phyloP scores from a whole-genome alignment of 2,888 invertebrate genomes.

The Gastrophysa polygoni region DNA sequence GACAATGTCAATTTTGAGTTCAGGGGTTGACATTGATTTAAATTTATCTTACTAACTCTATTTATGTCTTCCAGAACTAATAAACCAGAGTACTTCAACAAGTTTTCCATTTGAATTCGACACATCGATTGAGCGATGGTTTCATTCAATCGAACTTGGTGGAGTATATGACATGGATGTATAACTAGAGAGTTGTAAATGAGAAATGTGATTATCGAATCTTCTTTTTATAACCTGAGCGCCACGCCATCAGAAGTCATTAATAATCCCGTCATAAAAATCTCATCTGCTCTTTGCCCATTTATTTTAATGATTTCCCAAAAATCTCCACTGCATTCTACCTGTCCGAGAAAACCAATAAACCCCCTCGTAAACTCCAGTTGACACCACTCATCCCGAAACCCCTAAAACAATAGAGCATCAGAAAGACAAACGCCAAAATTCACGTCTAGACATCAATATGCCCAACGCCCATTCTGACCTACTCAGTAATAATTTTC shows the following conservation, averaged over 20 bases:
- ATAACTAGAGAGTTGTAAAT: no score
- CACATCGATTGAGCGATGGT: no score
- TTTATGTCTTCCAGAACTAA: no score
- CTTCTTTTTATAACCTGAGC: neutral
- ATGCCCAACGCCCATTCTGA: slow-evolving; percentile 33
- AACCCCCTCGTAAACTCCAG: slow-evolving; percentile 28
- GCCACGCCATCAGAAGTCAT: neutral
- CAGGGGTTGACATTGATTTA: no score
- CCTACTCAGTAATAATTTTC: slow-evolving; percentile 21
- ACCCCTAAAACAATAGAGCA: slow-evolving; percentile 31
- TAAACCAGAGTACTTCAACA: no score
- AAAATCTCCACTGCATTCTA: slow-evolving; percentile 22
- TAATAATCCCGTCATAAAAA: slow-evolving; percentile 17
- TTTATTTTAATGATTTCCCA: slow-evolving; percentile 28
- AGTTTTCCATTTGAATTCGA: no score
- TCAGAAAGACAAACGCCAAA: slow-evolving; percentile 33
- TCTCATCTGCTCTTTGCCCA: slow-evolving; percentile 10
- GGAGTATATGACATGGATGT: no score
- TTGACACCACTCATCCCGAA: slow-evolving; percentile 25
- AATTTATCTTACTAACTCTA: no score
- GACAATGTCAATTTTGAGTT: no score
- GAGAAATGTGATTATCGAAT: no score
- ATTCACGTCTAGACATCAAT: slow-evolving; percentile 37
- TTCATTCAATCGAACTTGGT: no score
- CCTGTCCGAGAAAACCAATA: slow-evolving; percentile 32